phyloP scores from a whole-genome alignment of 2,888 invertebrate genomes.

The Trachelus troglodyta region DNA sequence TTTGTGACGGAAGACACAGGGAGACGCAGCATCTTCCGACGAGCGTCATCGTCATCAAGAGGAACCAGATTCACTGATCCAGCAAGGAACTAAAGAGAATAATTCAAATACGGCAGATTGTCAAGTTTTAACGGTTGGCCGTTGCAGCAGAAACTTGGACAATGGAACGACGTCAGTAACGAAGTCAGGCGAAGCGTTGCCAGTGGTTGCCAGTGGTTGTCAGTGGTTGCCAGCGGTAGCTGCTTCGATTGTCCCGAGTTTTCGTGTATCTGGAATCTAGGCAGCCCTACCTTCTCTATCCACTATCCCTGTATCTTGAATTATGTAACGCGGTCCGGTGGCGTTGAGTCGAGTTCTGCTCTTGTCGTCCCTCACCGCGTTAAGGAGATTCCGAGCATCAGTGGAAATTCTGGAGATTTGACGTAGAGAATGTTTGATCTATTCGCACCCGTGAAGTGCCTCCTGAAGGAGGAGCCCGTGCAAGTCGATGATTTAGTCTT shows the following conservation, averaged over 20 bases:
- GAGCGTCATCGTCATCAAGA: background rate
- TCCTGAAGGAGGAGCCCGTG: conserved; percentile 38
- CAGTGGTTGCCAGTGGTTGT: too few species aligned
- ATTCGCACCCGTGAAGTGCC: conserved; percentile 41
- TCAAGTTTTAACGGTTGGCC: conserved; percentile 34
- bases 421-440: conserved; percentile 43
- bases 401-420: background rate
- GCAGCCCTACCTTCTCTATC: background rate
- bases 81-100: conserved; percentile 19
- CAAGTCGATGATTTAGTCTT: conserved; percentile 42
- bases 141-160: conserved; percentile 28
- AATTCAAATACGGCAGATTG: conserved; percentile 35
- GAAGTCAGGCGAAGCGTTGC: conserved; percentile 20
- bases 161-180: conserved; percentile 30
- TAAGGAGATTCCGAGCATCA: background rate
- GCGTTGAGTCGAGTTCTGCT: background rate
- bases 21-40: background rate
- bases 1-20: background rate
- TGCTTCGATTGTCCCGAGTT: conserved; percentile 12
- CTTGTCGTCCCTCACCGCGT: conserved; percentile 1
- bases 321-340: background rate
- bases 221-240: background rate
- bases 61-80: background rate
- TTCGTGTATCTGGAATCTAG: background rate
- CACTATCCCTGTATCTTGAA: background rate